Evolutionary conservation across 2,888 invertebrate species (phyloP).

Genomic region (Euspilapteryx auroguttella): DNA sequence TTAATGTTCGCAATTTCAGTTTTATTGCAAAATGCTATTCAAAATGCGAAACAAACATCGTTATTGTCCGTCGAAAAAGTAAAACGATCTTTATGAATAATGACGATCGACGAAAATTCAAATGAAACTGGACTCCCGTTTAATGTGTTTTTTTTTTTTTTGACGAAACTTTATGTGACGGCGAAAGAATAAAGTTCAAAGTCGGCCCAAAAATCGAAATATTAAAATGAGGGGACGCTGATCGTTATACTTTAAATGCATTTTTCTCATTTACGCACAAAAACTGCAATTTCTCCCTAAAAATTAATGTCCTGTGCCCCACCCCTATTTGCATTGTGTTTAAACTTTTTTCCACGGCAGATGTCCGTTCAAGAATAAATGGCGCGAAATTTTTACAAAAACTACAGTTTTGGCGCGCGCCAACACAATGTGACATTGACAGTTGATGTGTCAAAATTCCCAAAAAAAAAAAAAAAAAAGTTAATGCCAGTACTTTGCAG

Average conservation of each 20-base stretch:
- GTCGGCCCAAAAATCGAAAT: no score
- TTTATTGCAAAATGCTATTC: not conserved
- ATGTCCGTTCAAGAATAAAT: conserved; percentile 41
- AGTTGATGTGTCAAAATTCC: conserved; percentile 18
- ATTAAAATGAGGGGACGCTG: conserved; percentile 46
- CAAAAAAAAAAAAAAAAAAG: conserved; percentile 22
- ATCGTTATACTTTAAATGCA: conserved; percentile 52
- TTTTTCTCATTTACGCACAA: conserved; percentile 39
- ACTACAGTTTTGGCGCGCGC: conserved; percentile 39
- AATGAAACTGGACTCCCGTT: conserved; percentile 23
- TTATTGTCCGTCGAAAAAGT: conserved; percentile 4
- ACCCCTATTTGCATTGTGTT: conserved; percentile 57
- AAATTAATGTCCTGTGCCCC: conserved; percentile 41
- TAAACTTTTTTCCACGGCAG: conserved; percentile 38
- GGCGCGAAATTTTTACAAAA: conserved; percentile 58
- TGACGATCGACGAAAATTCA: conserved; percentile 14
- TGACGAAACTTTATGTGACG: no score
- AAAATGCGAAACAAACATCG: not conserved
- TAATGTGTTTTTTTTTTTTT: no score
- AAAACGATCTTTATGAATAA: conserved; percentile 13
- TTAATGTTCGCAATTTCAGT: no score
- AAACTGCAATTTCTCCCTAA: conserved; percentile 50
- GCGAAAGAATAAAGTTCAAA: no score
- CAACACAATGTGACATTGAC: conserved; percentile 22
- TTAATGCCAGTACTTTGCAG: conserved; percentile 40